Evolutionary conservation across 2,888 invertebrate genomes (phyloP), one percentile per base, ranked within the genome.

Genomic region (Zeuzera pyrina): DNA sequence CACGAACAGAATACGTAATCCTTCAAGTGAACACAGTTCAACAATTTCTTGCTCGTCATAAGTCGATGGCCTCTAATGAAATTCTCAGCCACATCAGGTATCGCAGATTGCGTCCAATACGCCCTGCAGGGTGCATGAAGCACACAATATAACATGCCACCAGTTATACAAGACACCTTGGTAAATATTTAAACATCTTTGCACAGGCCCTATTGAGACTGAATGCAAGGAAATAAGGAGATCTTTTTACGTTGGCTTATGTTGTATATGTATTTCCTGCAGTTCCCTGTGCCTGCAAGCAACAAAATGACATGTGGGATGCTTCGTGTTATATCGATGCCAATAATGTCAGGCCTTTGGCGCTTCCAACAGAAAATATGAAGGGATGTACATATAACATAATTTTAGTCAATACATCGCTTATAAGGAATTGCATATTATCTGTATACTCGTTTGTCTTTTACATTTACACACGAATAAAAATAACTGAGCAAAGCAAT

Each of bases 101-200:
- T 67, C 67, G 61, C 64, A 70, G 72, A 77, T 78, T 73, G 73
- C 71, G 60, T 72, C 63, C 72, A 69, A 74, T 74, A 73, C 64
- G 60, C 66, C 73, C 70, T 60, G 57, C 50, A 69, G 73, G 65
- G 54, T 61, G 58, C 63, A 63, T 49, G 43, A 45, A 54, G 46
- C 57, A 55, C 61, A 57, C 52, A 61, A 57, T 40, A 38, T 38
- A 33, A 42, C 45, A 44, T 41, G 49, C 27, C 41, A 50, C 77
- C 66, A 68, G 15, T 35, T 10, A 45, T 34, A n/a, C 28, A 32
- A 49, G 71, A 59, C 42, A 60, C 45, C 30, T 43, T 35, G 39
- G 37, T 37, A 33, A 28, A 36, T 36, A 36, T 35, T 19, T 35
- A 21, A 34, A 29, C 12, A 33, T 39, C 34, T 36, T 36, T 34